Evolutionary conservation across 64 coral and sea anemone genomes (phyloP), one percentile per base, ranked within the genome.

Genomic region (Montipora efflorescens): DNA sequence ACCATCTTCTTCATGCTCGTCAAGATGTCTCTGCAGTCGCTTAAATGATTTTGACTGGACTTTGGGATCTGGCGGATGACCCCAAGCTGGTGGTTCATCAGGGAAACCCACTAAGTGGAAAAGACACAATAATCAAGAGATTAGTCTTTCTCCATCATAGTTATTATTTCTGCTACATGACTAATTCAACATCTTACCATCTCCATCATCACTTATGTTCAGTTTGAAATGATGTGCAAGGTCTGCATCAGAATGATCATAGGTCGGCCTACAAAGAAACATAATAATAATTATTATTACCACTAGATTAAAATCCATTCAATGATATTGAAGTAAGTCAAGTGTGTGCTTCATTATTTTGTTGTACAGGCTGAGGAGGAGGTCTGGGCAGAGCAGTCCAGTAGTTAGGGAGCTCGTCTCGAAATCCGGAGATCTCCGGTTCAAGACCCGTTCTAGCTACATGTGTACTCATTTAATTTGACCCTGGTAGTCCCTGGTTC

Each of bases 31-130:
- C 45, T 95, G 94, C 19, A 98, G 94, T 79, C 80, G 84, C 64
- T 98, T 95, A 25, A 98, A 98, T 20, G 94, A 93, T 70, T 95
- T 95, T 13, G 97, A 98, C 59, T 98, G 97, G 45, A 98, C 94
- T 87, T 95, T 95, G 46, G 97, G 95, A 69, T 97, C 90, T 46
- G 95, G 95, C 43, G 95, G 95, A 62, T 97, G 82, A 22, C 93
- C 92, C 95, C 95, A 97, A 14, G 92, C 87, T 48, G 95, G 89
- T 15, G 79, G 80, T 13, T 94, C 92, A 47, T 91, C 95, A 75
- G 91, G 92, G 84, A 93, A 97, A 55, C 68, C 74, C 49, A 96
- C 95, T 96, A 14, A 36, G 7, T n/a, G 6, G n/a, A 67, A 68
- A 82, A 49, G 20, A 86, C 25, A 83, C 11, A 64, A 68, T 49